A percentile compares a stretch with the other conserved stretches of the same genome.
Evolutionary conservation across 2,113 vertebrate species (phyloP).

Genomic region (Sander lucioperca): DNA sequence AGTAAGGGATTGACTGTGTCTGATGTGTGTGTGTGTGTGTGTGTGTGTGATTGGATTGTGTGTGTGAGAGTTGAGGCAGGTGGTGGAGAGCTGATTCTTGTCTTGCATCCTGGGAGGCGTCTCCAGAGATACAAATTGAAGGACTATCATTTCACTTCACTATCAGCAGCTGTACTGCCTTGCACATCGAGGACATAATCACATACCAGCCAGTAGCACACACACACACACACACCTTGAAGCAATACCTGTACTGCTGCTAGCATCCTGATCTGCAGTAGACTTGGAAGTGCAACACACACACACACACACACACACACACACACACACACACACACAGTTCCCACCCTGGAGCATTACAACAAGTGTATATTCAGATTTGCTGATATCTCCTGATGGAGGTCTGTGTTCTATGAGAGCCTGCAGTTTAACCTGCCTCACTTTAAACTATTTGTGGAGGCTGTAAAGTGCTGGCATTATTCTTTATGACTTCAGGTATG

Average conservation of each 20-base stretch:
- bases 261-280: too few species aligned
- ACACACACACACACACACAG: not conserved
- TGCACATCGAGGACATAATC: slow-evolving; percentile 23
- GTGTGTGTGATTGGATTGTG: slow-evolving; percentile 1
- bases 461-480: not conserved
- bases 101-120: slow-evolving; percentile 5
- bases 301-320: too few species aligned
- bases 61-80: slow-evolving; percentile 27
- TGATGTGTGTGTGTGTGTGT: not conserved
- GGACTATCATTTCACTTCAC: slow-evolving; percentile 48
- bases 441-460: not conserved
- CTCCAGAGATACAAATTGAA: slow-evolving; percentile 30
- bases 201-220: slow-evolving; percentile 6
- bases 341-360: not conserved
- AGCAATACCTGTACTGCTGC: too few species aligned
- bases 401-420: too few species aligned
- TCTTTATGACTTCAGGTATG: not conserved
- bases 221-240: not conserved
- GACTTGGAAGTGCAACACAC: too few species aligned
- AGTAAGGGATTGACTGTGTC: not conserved
- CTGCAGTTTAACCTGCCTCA: not conserved
- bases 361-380: slow-evolving; percentile 6
- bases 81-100: slow-evolving; percentile 31
- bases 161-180: slow-evolving; percentile 29
- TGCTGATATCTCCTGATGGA: slow-evolving; percentile 1